phyloP scores from a whole-genome alignment of 2,888 invertebrate species.

The Apamea anceps region DNA sequence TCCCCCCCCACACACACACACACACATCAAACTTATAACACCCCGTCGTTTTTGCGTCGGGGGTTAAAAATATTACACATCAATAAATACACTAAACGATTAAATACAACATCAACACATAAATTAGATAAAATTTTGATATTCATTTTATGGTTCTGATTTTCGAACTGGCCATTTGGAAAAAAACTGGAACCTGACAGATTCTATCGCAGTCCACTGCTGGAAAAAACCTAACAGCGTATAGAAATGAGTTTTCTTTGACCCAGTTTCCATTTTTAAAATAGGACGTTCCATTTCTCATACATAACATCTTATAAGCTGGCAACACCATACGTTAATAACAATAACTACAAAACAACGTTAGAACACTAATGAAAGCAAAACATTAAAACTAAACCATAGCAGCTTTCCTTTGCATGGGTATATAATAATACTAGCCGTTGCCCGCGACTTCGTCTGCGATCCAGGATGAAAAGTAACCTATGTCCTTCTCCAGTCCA shows the following conservation, averaged over 20 bases:
- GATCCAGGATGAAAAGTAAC: too few species aligned
- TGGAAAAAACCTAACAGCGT: background rate
- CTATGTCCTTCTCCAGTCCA: too few species aligned
- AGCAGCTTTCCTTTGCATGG: background rate
- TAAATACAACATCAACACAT: too few species aligned
- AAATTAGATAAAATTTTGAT: background rate
- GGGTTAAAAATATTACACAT: too few species aligned
- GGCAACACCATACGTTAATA: background rate
- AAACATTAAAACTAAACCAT: constrained; percentile 23
- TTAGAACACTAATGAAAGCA: constrained; percentile 35
- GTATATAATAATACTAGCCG: too few species aligned
- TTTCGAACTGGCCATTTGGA: background rate
- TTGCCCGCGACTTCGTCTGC: too few species aligned
- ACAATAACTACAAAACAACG: constrained; percentile 11
- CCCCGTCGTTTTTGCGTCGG: too few species aligned
- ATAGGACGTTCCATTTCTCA: background rate
- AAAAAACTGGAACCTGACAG: background rate
- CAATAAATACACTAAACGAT: too few species aligned
- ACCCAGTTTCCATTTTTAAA: constrained; percentile 6
- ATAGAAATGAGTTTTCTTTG: background rate
- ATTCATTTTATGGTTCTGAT: background rate
- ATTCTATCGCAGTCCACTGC: background rate
- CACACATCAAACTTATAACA: too few species aligned
- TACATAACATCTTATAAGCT: background rate
- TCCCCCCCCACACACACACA: too few species aligned